Evolutionary conservation across 2,888 invertebrate species (phyloP).

Genomic region (Hydraecia micacea): DNA sequence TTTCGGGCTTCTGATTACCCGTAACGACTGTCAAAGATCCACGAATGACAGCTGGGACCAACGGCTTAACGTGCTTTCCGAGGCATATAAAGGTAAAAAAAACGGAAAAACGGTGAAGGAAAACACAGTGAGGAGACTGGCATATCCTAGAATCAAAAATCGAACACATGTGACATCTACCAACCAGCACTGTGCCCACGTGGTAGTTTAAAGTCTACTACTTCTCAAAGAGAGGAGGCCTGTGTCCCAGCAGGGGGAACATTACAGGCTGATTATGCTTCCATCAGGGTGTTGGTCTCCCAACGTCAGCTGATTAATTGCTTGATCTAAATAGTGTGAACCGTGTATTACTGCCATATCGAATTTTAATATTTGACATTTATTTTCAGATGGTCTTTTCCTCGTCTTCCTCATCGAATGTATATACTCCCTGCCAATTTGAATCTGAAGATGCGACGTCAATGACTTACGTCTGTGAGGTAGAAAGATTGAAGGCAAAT

Average conservation of each 20-base stretch:
- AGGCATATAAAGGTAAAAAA: no score
- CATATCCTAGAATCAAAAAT: background rate
- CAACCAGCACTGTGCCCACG: background rate
- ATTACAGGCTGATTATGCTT: no score
- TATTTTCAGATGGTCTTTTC: slow-evolving; percentile 16
- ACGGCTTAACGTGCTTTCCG: no score
- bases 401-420: background rate
- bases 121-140: background rate
- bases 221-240: background rate
- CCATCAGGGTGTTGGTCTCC: background rate
- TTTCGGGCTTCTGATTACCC: no score
- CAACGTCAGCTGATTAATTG: background rate
- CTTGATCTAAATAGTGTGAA: background rate
- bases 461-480: background rate
- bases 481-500: slow-evolving; percentile 5
- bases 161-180: background rate
- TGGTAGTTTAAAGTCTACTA: background rate
- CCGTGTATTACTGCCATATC: background rate
- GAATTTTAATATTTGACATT: background rate
- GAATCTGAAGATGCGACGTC: rapidly evolving
- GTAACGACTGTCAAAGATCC: no score
- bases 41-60: no score
- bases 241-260: background rate
- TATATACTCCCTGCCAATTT: background rate
- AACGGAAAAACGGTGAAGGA: no score